Conservation (phyloP, 2,888 invertebrate species). For the Unio delphinus region DNA sequence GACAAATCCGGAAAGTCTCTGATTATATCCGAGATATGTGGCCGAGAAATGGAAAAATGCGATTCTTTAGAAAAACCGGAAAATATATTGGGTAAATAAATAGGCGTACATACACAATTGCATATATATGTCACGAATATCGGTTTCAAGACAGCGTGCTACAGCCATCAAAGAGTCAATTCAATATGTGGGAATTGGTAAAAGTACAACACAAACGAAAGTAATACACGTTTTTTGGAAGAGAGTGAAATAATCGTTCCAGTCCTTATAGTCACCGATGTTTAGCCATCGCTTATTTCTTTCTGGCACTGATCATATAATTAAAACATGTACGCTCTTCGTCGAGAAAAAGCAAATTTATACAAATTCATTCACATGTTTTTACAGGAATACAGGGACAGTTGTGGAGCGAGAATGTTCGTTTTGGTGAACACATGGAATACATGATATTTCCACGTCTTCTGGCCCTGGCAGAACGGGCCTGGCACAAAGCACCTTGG, state of each 20-base stretch:
- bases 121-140: background rate
- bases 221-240: too few relatives aligned
- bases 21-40: conserved; percentile 41
- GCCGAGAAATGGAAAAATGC: conserved; percentile 35
- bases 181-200: too few relatives aligned
- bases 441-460: conserved; percentile 51
- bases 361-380: too few relatives aligned
- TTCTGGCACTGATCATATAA: too few relatives aligned
- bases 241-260: too few relatives aligned
- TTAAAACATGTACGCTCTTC: too few relatives aligned
- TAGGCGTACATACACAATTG: background rate
- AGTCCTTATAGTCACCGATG: too few relatives aligned
- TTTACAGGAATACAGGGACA: conserved; percentile 58
- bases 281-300: too few relatives aligned
- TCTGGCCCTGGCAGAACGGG: conserved; percentile 58
- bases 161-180: too few relatives aligned
- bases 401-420: conserved; percentile 53
- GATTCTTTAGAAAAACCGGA: conserved; percentile 45
- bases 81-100: conserved; percentile 57
- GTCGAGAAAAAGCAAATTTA: too few relatives aligned
- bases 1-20: conserved; percentile 43
- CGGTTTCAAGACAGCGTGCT: too few relatives aligned
- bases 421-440: conserved; percentile 31
- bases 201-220: too few relatives aligned
- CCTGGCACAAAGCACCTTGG: conserved; percentile 60